Evolutionary conservation across 2,797 vertebrate species (phyloP), one percentile per base, ranked within the genome.

Genomic region (Emys orbicularis): DNA sequence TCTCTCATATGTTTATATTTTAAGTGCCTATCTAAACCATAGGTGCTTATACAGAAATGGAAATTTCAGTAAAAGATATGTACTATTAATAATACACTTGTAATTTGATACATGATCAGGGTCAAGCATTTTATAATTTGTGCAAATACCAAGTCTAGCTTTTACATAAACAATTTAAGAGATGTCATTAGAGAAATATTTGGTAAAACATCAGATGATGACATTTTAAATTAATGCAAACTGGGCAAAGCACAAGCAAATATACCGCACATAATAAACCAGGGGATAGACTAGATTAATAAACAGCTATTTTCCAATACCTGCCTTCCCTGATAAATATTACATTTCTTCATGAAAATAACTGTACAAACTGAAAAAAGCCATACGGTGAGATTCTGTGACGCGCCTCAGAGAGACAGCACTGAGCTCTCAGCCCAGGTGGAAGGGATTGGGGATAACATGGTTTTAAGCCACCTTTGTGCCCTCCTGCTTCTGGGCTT

Each of bases 181-280:
- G 15, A 18, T 31, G 47, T 65, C 76, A 19, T 41, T 12, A 41
- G 18, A 86, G 21, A 56, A 59, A 8, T 34, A 65, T 81, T 84
- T 85, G 1, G 41, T 34, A 86, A 83, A 65, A 89, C 5, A 29
- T 57, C 1, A 2, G 37, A 44, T 49, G 86, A 86, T 68, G 72
- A 27, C 6, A 81, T 6, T 4, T 21, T 93, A 52, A 21, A 29
- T 52, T 57, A 82, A 15, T 21, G 15, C 76, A 79, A 81, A 31
- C 16, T 34, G 86, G 29, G 31, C 2, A 52, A 92, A 95, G 65
- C 12, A 49, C 25, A 74, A 92, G 9, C 41, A 91, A 91, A 90
- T 54, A 90, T 0, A 79, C 12, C 15, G 11, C 23, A n/a, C 2
- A 34, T 0, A 1, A 16, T 31, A 37, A 80, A 83, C 5, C 53